Conservation (phyloP, 1,140 invertebrate genomes). For the Capitella teleta region DNA sequence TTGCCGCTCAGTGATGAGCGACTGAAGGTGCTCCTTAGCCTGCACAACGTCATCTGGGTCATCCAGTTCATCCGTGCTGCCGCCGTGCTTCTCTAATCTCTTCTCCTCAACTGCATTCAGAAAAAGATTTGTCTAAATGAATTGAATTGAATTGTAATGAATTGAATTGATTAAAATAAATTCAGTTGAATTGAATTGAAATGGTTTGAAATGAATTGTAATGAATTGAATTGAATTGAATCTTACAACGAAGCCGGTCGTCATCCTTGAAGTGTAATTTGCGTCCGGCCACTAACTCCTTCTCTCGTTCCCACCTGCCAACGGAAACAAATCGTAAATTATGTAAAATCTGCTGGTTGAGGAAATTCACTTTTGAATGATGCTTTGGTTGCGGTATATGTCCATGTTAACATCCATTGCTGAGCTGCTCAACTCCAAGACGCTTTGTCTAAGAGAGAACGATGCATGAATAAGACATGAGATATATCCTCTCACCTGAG, state of each 20-base stretch:
- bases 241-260: too few relatives aligned
- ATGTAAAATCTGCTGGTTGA: too few relatives aligned
- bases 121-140: too few relatives aligned
- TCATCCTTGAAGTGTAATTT: not conserved
- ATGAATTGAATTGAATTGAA: too few relatives aligned
- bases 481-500: conserved; percentile 46
- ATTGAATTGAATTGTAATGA: too few relatives aligned
- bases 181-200: too few relatives aligned
- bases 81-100: too few relatives aligned
- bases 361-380: conserved; percentile 59
- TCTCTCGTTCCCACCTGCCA: not conserved
- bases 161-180: too few relatives aligned
- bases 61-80: not conserved
- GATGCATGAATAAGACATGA: not conserved
- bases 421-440: conserved; percentile 78
- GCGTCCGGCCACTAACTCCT: not conserved
- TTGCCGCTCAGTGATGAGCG: not conserved
- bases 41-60: not conserved
- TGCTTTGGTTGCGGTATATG: conserved; percentile 65
- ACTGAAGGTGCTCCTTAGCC: not conserved
- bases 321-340: not conserved
- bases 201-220: too few relatives aligned
- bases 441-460: conserved; percentile 45
- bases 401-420: conserved; percentile 69
- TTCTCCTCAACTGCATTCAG: too few relatives aligned